Conservation (phyloP, 2,113 vertebrate species). For the Erinaceus europaeus region DNA sequence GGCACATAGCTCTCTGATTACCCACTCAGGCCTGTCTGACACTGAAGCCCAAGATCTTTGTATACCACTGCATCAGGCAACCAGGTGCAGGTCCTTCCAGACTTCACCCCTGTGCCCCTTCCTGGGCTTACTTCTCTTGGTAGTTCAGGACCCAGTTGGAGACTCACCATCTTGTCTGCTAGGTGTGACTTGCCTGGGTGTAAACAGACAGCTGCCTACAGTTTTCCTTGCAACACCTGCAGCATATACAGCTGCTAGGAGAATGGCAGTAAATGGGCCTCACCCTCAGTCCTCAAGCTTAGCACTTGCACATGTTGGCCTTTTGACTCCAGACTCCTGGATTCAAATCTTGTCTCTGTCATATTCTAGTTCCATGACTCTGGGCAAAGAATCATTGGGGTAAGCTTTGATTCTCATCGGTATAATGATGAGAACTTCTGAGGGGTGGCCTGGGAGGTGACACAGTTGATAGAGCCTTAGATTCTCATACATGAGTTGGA, state of each 20-base stretch:
- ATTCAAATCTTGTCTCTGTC: constrained; percentile 23
- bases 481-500: neutral
- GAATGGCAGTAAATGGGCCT: no score
- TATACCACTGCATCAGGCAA: neutral
- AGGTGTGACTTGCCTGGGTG: constrained; percentile 56
- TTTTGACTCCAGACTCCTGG: neutral
- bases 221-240: constrained; percentile 52
- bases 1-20: neutral
- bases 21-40: neutral
- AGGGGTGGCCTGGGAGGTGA: neutral
- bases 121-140: neutral
- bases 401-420: neutral
- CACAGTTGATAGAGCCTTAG: neutral
- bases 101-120: neutral
- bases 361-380: neutral
- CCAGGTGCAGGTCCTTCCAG: neutral
- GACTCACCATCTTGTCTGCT: neutral
- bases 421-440: neutral
- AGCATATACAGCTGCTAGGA: neutral
- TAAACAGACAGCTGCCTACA: constrained; percentile 46
- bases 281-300: neutral
- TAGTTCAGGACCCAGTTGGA: neutral
- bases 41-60: neutral
- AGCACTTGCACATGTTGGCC: neutral
- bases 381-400: neutral